Conservation (phyloP, 2,888 invertebrate species). For the Pachliopta kotzebuea region DNA sequence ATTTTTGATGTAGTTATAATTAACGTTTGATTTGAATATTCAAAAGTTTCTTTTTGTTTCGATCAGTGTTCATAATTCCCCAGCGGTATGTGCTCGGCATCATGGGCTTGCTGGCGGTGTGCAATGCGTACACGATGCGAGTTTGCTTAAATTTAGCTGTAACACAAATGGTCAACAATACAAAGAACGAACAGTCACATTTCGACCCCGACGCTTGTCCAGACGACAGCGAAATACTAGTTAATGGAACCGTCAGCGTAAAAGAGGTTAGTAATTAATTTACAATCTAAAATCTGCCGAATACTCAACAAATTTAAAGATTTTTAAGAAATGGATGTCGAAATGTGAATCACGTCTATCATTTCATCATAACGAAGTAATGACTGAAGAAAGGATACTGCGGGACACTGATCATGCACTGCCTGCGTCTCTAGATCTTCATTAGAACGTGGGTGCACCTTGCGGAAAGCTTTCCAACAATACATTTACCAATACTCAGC, state of each 20-base stretch:
- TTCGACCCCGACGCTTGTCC: constrained; percentile 67
- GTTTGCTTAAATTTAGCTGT: constrained; percentile 86
- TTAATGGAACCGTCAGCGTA: constrained; percentile 57
- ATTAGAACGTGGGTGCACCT: too few relatives aligned
- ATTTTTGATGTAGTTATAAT: not conserved
- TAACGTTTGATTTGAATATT: not conserved
- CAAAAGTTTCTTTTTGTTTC: constrained; percentile 45
- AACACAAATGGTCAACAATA: constrained; percentile 82
- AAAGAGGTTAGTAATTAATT: constrained; percentile 54
- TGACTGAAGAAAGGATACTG: too few relatives aligned
- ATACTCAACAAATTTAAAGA: too few relatives aligned
- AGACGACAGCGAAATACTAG: constrained; percentile 55
- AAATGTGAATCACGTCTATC: too few relatives aligned
- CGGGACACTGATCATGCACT: too few relatives aligned
- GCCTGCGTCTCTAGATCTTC: too few relatives aligned
- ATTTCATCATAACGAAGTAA: too few relatives aligned
- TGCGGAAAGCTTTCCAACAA: too few relatives aligned
- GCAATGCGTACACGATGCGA: constrained; percentile 89
- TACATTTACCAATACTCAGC: too few relatives aligned
- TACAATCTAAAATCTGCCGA: not conserved
- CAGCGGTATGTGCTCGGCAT: constrained; percentile 86
- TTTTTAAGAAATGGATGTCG: too few relatives aligned
- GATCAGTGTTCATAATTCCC: constrained; percentile 81
- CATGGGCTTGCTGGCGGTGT: constrained; percentile 88
- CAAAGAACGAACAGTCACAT: constrained; percentile 54